Evolutionary conservation across 2,888 invertebrate genomes (phyloP), one percentile per base, ranked within the genome.

Genomic region (Phytoseiulus persimilis): DNA sequence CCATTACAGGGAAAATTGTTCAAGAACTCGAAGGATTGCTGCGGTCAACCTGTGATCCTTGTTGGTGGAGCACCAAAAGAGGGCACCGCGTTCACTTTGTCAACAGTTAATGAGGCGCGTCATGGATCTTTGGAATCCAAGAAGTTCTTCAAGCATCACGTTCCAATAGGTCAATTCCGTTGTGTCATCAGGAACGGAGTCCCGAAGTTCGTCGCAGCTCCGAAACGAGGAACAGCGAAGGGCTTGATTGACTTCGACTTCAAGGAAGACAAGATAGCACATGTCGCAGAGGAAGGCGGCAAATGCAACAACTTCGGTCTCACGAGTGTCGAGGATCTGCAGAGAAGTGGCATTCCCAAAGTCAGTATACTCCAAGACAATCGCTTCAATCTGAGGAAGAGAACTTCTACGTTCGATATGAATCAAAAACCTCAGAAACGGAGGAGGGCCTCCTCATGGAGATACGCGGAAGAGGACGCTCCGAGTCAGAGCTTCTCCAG

Each of bases 251-350:
- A 87, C 14, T 32, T 33, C 23, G 87, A 87, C 11, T 23, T 31
- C n/a, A 87, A 87, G 9, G 33, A 87, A n/a, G 23, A 33, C 14
- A 87, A 33, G 5, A 87, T 33, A 39, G 28, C 87, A 28, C 87
- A 87, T 14, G 87, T 87, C 31, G 32, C 87, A 31, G 33, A 32
- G 28, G 32, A 32, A 31, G 87, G 32, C 5, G 87, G 33, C 87
- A 87, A 87, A 32, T 87, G 87, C 14, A 31, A 33, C 84, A 84
- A 84, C 33, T 84, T 84, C 31, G 84, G 84, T 33, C 84, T 84
- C 3, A 31, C 32, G 33, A 84, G 84, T 9, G 31, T 84, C 31
- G 84, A 84, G 14, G 84, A 84, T 84, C 33, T 84, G 18, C 31
- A 84, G 31, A 23, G 84, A 2, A 32, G 32, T 32, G 84, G 84